These are phyloP conservation scores for Hydropsyche tenuis DNA, from an alignment of 1,140 invertebrate species.

Conservation along the genomic window DNA sequence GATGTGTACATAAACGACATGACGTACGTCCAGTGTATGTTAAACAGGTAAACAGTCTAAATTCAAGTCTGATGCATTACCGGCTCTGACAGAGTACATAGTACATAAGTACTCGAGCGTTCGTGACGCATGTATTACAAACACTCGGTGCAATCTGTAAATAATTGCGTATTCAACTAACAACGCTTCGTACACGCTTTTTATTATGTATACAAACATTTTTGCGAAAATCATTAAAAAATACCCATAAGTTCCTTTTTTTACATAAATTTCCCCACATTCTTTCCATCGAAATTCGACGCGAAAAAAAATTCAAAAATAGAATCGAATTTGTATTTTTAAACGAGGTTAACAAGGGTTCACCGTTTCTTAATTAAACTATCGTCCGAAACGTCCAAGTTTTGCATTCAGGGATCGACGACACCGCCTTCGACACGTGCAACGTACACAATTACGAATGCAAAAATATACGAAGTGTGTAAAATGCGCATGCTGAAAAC, in stretches of 20 bases:
- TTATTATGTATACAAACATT: no score
- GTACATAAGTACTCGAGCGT: neutral
- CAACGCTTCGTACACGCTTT: neutral
- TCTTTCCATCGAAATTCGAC: no score
- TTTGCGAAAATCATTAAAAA: neutral
- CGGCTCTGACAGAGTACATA: neutral
- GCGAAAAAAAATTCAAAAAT: neutral
- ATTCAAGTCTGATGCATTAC: conserved; percentile 9
- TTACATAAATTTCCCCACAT: no score
- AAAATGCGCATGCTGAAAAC: neutral
- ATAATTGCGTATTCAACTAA: neutral
- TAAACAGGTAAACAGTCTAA: neutral
- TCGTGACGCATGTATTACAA: no score
- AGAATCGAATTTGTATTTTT: neutral
- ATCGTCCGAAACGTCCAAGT: neutral
- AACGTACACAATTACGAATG: conserved; percentile 1
- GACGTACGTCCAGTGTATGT: neutral
- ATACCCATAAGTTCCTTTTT: no score
- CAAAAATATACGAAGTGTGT: neutral
- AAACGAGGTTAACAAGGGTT: neutral
- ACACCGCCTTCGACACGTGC: neutral
- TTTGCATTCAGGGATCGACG: neutral
- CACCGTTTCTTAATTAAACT: no score
- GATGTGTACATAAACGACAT: no score
- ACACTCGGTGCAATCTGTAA: neutral